A percentile compares a stretch with the other conserved stretches of the same genome.
phyloP scores from a whole-genome alignment of 2,888 invertebrate genomes.

The Kuschelorhynchus macadamiae region DNA sequence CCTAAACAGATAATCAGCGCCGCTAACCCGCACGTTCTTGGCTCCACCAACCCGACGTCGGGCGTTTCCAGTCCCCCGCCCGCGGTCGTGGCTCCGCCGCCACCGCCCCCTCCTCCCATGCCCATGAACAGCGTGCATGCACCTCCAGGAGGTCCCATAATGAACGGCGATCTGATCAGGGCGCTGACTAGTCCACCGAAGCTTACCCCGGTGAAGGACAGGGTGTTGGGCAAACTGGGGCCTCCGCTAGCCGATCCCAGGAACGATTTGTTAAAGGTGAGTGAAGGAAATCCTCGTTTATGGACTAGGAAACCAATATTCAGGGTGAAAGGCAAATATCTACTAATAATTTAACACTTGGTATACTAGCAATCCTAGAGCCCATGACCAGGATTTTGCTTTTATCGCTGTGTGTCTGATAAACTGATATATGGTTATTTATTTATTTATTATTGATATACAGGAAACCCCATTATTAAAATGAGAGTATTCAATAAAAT shows the following conservation, averaged over 20 bases:
- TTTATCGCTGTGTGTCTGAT: too few species aligned
- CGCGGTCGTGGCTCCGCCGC: slow-evolving; percentile 77
- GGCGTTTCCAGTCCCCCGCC: slow-evolving; percentile 48
- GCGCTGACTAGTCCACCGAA: slow-evolving; percentile 72
- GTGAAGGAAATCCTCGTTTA: too few species aligned
- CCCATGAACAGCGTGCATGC: slow-evolving; percentile 61
- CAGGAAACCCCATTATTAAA: too few species aligned
- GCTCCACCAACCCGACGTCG: not conserved
- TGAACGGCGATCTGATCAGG: slow-evolving; percentile 75
- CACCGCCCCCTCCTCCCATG: slow-evolving; percentile 73
- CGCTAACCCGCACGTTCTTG: slow-evolving; percentile 14
- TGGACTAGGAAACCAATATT: too few species aligned
- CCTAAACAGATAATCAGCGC: slow-evolving; percentile 40
- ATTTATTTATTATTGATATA: too few species aligned
- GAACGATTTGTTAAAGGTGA: slow-evolving; percentile 86
- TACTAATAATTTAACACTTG: too few species aligned
- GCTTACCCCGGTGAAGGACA: slow-evolving; percentile 71
- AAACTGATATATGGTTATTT: too few species aligned
- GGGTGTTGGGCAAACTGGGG: slow-evolving; percentile 66
- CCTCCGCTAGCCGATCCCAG: slow-evolving; percentile 80
- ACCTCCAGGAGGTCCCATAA: slow-evolving; percentile 56
- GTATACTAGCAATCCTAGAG: too few species aligned
- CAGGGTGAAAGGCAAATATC: too few species aligned
- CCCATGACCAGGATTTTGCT: too few species aligned
- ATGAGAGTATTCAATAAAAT: too few species aligned